Base-by-base conservation (phyloP, 2,888 invertebrate genomes). In the Tiliacea citrago region DNA sequence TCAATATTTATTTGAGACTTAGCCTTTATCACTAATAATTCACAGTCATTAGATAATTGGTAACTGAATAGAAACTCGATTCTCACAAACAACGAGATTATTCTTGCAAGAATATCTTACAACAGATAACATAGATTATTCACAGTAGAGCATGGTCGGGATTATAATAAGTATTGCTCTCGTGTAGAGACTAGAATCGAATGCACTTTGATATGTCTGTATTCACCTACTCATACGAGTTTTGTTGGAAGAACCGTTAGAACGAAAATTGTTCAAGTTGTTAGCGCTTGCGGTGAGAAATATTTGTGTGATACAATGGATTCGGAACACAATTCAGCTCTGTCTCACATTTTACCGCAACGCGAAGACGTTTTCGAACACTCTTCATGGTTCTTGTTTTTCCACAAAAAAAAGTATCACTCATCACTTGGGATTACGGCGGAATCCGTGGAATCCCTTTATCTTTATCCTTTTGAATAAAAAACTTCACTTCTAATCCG, bases 191-290 rank as follows among this genome's bases (percentile, higher is more conserved):
- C 78, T 73, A 86, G 79, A 87, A 79, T 87, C 85, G 76, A 86
- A 81, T 87, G 83, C 83, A 84, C 75, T 70, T 73, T 65, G 61
- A 69, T 72, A 61, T 78, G 75, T 81, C 83, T 84, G 75, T 79
- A 74, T 86, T 86, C 83, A 85, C 71, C 77, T 84, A 81, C 85
- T 83, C 85, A 85, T 82, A 84, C 89, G 86, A 87, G 89, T 90
- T 89, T 90, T 87, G 88, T 88, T 87, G 86, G 79, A 81, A 87
- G 88, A 87, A 91, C 91, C 91, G 91, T 90, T 91, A 90, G 84
- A 88, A 89, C 87, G 85, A 90, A 91, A 90, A 90, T 90, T 88
- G 88, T 86, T 88, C 68, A 79, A 81, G 88, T 87, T 83, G 86
- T 90, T 90, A 88, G 83, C 83, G 86, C 60, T 79, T 72, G 76